Base-by-base conservation (phyloP, 2,888 invertebrate genomes). In the Lamproptera curius region DNA sequence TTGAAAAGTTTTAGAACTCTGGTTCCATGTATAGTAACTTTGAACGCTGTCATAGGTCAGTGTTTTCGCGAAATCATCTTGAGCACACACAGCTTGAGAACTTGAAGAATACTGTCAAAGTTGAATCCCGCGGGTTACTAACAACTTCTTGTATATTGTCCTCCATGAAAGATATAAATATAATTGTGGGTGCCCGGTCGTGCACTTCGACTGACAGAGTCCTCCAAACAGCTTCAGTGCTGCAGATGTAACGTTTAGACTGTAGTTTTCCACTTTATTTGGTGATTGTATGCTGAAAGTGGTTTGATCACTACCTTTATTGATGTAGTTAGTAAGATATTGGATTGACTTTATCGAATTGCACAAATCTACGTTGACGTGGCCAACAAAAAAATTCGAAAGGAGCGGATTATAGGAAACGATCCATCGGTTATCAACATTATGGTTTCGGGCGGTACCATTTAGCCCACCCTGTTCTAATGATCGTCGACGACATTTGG, bases 381-480 rank as follows among this genome's bases (percentile, higher is more conserved):
- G 56, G 28, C 53, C 52, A 28, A 53, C 42, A 46, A 52, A 55
- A 37, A 42, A 51, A 50, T 47, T 60, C 5, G 36, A 55, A 40
- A 60, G 46, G 13, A 57, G 43, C 33, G 51, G 52, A 46, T 46
- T 45, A 50, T 56, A 56, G 8, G 55, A 56, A 43, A 60, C 56
- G n/a, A 56, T 41, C 60, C 56, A 58, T 42, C 53, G 46, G 44
- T 56, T 59, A 53, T 61, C 56, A 44, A 56, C n/a, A n/a, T n/a
- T n/a, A n/a, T n/a, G n/a, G n/a, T n/a, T n/a, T n/a, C n/a, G n/a
- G n/a, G n/a, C n/a, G n/a, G n/a, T n/a, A n/a, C n/a, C n/a, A n/a
- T n/a, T n/a, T n/a, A n/a, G n/a, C n/a, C n/a, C n/a, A n/a, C 54
- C 55, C 15, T 56, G 33, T n/a, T 53, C 55, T 52, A 54, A 52